Evolutionary conservation across 1,140 invertebrate genomes (phyloP).

Genomic region (Leptinotarsa texana): DNA sequence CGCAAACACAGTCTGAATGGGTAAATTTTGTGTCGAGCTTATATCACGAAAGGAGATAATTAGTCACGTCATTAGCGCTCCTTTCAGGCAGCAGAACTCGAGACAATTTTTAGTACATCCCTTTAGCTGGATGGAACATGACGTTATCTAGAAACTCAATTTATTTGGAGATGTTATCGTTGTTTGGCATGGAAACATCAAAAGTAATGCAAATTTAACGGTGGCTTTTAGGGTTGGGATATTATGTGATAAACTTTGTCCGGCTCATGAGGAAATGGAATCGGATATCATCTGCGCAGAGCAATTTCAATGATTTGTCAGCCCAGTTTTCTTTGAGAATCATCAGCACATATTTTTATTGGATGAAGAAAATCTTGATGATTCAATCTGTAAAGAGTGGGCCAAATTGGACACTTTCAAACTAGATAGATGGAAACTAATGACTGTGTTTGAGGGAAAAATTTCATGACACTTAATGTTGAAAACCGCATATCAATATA

Average conservation of each 20-base stretch:
- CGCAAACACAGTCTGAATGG: too few species aligned
- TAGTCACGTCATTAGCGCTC: slow-evolving; percentile 11
- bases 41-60: slow-evolving; percentile 2
- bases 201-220: slow-evolving; percentile 10
- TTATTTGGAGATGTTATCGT: slow-evolving; percentile 18
- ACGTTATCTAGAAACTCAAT: slow-evolving; percentile 18
- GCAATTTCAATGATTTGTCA: too few species aligned
- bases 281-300: neutral
- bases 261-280: neutral
- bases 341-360: too few species aligned
- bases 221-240: neutral
- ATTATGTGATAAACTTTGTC: slow-evolving; percentile 1
- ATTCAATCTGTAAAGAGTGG: too few species aligned
- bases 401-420: too few species aligned
- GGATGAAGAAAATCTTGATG: too few species aligned
- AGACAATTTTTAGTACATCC: slow-evolving; percentile 15
- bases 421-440: too few species aligned
- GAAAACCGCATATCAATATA: too few species aligned
- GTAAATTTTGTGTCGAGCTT: neutral
- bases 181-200: slow-evolving; percentile 4
- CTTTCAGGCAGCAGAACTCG: slow-evolving; percentile 1
- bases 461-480: too few species aligned
- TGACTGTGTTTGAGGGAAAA: too few species aligned
- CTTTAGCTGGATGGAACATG: slow-evolving; percentile 9
- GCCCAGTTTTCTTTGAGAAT: too few species aligned